phyloP scores from a whole-genome alignment of 1,140 invertebrate genomes.

The Bombus breviceps region DNA sequence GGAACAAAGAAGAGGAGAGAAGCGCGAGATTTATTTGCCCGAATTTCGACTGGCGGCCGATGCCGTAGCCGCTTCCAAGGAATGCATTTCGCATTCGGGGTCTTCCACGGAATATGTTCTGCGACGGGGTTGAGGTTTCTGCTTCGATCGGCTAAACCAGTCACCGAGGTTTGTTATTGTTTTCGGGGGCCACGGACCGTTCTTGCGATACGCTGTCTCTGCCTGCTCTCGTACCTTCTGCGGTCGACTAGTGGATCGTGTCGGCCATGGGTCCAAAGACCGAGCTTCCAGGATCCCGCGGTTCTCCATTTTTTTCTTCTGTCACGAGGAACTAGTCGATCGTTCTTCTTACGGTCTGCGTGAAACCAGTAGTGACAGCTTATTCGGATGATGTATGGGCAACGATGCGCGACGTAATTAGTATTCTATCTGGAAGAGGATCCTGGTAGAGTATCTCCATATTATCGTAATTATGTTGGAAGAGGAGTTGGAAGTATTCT shows the following conservation, averaged over 20 bases:
- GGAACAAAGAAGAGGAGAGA: conserved; percentile 37
- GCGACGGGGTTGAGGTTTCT: conserved; percentile 42
- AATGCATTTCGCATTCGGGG: conserved; percentile 81
- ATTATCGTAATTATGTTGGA: conserved; percentile 48
- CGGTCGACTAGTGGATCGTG: conserved; percentile 3
- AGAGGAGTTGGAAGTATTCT: neutral
- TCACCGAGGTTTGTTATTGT: conserved; percentile 73
- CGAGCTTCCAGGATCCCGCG: neutral
- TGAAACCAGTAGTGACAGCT: conserved; percentile 39
- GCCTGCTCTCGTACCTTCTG: neutral
- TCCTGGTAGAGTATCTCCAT: conserved; percentile 28
- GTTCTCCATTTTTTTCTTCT: neutral
- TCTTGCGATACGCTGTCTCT: conserved; percentile 21
- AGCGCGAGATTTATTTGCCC: conserved; percentile 79
- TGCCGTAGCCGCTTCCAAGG: conserved; percentile 71
- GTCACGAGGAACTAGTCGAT: conserved; percentile 4
- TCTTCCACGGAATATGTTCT: conserved; percentile 76
- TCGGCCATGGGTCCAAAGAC: neutral
- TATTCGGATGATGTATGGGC: conserved; percentile 36
- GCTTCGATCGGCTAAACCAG: conserved; percentile 39
- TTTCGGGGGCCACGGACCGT: conserved; percentile 54
- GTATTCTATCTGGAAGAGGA: conserved; percentile 17
- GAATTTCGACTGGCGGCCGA: conserved; percentile 77
- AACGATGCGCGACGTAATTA: conserved; percentile 32
- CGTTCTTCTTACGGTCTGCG: conserved; percentile 11